phyloP scores from a whole-genome alignment of 2,113 vertebrate genomes.

The Tenrec ecaudatus region DNA sequence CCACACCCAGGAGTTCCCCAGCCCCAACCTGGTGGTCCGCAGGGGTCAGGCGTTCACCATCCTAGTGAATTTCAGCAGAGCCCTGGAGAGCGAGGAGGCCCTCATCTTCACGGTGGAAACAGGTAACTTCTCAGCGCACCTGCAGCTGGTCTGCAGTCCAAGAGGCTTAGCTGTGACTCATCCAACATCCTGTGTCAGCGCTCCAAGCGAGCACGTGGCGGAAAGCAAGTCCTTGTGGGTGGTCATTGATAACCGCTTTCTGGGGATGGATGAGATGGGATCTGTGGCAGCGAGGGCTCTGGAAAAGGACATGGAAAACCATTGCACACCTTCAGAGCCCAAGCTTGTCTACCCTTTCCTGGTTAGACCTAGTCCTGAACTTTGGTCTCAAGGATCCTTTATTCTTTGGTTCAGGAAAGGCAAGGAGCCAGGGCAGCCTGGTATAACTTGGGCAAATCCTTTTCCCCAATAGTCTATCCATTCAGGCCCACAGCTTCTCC shows the following conservation, averaged over 20 bases:
- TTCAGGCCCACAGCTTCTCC: neutral
- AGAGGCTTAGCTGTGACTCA: neutral
- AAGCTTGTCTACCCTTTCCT: neutral
- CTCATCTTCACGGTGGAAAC: constrained; percentile 86
- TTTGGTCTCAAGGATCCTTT: neutral
- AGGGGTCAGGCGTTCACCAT: constrained; percentile 84
- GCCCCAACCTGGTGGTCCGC: constrained; percentile 81
- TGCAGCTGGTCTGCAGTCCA: neutral
- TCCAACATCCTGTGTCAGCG: neutral
- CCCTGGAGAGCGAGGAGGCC: constrained; percentile 75
- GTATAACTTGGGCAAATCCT: no score
- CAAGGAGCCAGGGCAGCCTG: neutral
- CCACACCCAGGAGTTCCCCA: constrained; percentile 83
- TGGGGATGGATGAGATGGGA: no score
- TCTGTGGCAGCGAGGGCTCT: neutral
- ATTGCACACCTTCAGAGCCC: neutral
- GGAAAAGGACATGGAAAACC: neutral
- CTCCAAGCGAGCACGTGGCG: neutral
- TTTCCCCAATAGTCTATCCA: neutral
- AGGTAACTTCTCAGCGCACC: constrained; percentile 77
- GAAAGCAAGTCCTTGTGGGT: neutral
- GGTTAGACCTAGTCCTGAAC: neutral
- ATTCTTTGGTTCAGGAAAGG: neutral
- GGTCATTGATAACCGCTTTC: neutral
- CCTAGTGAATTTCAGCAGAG: constrained; percentile 82